A percentile compares a stretch with the other conserved stretches of the same genome.
Conservation (phyloP, 1,140 invertebrate species). For the Phenacoccus solenopsis region DNA sequence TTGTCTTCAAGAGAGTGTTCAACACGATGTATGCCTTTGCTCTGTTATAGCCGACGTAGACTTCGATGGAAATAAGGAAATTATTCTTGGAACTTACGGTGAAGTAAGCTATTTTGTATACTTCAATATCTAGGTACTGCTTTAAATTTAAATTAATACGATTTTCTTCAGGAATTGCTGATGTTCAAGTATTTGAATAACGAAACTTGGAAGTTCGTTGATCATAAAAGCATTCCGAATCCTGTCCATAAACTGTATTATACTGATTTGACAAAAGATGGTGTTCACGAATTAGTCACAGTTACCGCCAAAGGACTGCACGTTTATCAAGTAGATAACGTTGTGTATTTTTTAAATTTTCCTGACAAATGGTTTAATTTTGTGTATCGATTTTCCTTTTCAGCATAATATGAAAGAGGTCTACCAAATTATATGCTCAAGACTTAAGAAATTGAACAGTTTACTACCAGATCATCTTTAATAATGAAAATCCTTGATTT, state of each 20-base stretch:
- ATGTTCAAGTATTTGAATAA: background rate
- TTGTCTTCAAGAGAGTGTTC: background rate
- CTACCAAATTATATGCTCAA: background rate
- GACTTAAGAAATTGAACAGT: background rate
- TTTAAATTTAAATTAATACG: too few species aligned
- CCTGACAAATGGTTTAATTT: background rate
- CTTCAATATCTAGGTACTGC: too few species aligned
- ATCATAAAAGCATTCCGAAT: background rate
- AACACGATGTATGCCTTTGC: background rate
- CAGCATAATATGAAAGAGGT: background rate
- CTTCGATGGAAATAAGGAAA: constrained; percentile 7
- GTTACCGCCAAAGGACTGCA: background rate
- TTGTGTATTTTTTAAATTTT: background rate
- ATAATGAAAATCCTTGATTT: too few species aligned
- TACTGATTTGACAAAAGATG: background rate
- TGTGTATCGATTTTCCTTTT: background rate
- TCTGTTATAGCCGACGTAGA: background rate
- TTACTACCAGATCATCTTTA: too few species aligned
- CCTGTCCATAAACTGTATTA: constrained; percentile 7
- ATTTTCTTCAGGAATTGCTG: background rate
- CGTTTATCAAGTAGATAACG: background rate
- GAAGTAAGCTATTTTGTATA: background rate
- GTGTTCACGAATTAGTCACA: background rate
- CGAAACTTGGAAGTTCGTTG: background rate
- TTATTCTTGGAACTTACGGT: background rate